Conservation (phyloP, 2,113 vertebrate genomes). For the Sinocyclocheilus anophthalmus region DNA sequence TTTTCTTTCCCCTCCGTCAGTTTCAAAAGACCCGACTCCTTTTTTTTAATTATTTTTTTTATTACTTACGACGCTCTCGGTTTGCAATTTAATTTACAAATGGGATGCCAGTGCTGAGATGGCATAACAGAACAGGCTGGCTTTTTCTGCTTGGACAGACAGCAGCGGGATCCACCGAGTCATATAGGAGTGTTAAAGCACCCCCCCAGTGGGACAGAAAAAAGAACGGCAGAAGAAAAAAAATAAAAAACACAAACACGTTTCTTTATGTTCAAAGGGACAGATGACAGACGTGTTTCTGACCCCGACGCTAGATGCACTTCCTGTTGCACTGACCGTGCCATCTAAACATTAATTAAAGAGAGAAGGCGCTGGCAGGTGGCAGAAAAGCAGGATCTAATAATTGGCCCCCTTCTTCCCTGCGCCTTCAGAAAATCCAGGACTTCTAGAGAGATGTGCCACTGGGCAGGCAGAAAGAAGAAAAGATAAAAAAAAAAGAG, state of each 20-base stretch:
- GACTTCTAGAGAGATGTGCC: conserved; percentile 80
- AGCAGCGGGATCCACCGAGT: conserved; percentile 38
- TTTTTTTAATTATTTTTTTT: conserved; percentile 85
- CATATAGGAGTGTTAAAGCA: conserved; percentile 64
- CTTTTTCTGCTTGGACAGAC: conserved; percentile 52
- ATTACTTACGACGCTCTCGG: conserved; percentile 80
- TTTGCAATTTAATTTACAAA: conserved; percentile 92
- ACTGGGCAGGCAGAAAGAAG: conserved; percentile 92
- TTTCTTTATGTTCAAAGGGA: conserved; percentile 81
- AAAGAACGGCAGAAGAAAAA: conserved; percentile 66
- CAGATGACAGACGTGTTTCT: conserved; percentile 84
- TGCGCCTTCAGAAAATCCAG: conserved; percentile 76
- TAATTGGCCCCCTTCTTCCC: conserved; percentile 96
- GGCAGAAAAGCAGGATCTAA: conserved; percentile 88
- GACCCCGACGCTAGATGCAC: conserved; percentile 88
- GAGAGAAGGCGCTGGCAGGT: conserved; percentile 91
- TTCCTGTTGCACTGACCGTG: conserved; percentile 93
- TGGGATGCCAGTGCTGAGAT: conserved; percentile 63
- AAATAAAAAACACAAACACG: conserved; percentile 78
- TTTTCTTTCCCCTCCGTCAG: conserved; percentile 82
- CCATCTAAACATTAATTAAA: conserved; percentile 97
- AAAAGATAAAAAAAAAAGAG: conserved; percentile 70
- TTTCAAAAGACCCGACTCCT: conserved; percentile 85
- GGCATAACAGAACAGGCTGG: conserved; percentile 48
- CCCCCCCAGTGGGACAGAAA: conserved; percentile 64